Conservation (phyloP, 1,140 invertebrate species). For the Bicyclus anynana region DNA sequence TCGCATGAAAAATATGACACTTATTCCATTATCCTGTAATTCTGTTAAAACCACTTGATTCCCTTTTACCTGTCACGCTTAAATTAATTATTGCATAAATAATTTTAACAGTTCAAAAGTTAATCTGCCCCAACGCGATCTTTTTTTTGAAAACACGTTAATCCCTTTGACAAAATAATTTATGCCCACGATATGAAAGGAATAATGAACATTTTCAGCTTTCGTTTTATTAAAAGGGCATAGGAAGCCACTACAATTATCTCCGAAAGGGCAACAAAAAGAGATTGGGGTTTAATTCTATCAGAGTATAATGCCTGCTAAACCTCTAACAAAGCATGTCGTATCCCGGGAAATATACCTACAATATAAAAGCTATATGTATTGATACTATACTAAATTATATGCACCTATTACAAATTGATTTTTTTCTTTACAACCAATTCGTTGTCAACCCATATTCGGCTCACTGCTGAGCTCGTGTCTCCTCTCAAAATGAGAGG, state of each 20-base stretch:
- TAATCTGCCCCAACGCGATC: not conserved
- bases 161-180: slow-evolving; percentile 5
- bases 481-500: too few species aligned
- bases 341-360: slow-evolving; percentile 21
- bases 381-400: too few species aligned
- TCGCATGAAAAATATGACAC: not conserved
- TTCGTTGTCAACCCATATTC: too few species aligned
- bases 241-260: slow-evolving; percentile 36
- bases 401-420: not conserved
- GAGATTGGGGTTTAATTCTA: slow-evolving; percentile 56
- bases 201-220: slow-evolving; percentile 18
- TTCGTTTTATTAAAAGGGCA: slow-evolving; percentile 23
- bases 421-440: not conserved
- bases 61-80: not conserved
- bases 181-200: not conserved
- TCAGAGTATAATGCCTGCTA: slow-evolving; percentile 30
- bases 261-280: slow-evolving; percentile 50
- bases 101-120: not conserved
- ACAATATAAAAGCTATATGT: slow-evolving; percentile 6
- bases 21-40: not conserved
- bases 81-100: not conserved
- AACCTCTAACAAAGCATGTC: slow-evolving; percentile 24
- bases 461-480: too few species aligned
- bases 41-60: not conserved
- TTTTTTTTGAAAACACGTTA: not conserved